A percentile compares a stretch with the other conserved stretches of the same genome.
Evolutionary conservation across 1,140 invertebrate genomes (phyloP).

Genomic region (Polypedilum pembai): DNA sequence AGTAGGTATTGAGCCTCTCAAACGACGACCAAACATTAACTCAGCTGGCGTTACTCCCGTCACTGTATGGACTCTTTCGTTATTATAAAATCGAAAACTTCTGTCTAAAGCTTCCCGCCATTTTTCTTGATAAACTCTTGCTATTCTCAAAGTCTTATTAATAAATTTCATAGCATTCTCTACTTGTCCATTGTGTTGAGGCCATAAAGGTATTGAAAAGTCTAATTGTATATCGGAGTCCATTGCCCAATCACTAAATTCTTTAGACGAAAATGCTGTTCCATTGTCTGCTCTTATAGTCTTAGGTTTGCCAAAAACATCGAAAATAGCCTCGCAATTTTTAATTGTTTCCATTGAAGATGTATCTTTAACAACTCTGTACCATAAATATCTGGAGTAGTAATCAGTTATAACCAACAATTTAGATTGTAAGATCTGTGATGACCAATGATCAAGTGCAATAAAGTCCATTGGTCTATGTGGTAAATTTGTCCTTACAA

Average conservation of each 20-base stretch:
- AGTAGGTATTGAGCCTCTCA: not conserved
- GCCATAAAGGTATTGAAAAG: not conserved
- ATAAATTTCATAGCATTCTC: not conserved
- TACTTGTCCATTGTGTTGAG: not conserved
- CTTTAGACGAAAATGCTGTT: slow-evolving; percentile 15
- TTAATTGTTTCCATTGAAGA: slow-evolving; percentile 32
- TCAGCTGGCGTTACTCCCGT: not conserved
- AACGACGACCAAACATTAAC: not conserved
- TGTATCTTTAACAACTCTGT: slow-evolving; percentile 30
- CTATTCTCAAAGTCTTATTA: not conserved
- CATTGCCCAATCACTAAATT: not conserved
- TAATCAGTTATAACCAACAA: slow-evolving; percentile 34
- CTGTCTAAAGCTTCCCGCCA: not conserved
- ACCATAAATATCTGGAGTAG: slow-evolving; percentile 33
- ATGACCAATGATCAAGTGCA: slow-evolving; percentile 36
- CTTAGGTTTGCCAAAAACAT: slow-evolving; percentile 35
- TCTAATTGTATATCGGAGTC: not conserved
- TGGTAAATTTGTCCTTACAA: slow-evolving; percentile 37
- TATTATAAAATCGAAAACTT: not conserved
- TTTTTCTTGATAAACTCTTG: not conserved
- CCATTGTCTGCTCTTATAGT: slow-evolving; percentile 28
- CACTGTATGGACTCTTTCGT: not conserved
- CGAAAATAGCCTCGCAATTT: slow-evolving; percentile 32
- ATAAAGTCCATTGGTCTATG: slow-evolving; percentile 37
- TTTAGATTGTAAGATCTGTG: slow-evolving; percentile 34